Conservation (phyloP, 2,888 invertebrate genomes). For the Cephus nigrinus region DNA sequence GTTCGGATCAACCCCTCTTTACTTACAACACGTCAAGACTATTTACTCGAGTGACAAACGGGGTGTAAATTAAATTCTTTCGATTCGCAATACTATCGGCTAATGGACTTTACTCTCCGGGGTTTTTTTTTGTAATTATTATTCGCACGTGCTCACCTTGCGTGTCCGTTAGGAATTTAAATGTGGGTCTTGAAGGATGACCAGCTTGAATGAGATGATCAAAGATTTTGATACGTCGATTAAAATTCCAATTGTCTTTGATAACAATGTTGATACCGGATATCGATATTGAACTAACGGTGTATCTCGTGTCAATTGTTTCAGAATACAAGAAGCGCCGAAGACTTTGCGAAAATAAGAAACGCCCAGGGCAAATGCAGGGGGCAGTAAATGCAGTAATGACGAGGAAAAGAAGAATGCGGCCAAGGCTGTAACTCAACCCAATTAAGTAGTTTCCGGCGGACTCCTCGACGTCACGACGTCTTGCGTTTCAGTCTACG, state of each 20-base stretch:
- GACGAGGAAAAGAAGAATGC: not conserved
- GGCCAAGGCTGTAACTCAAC: not conserved
- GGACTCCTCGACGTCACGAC: not conserved
- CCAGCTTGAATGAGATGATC: not conserved
- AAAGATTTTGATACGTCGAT: not conserved
- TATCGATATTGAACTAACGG: not conserved
- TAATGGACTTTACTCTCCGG: not conserved
- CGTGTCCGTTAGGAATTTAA: not conserved
- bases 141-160: not conserved
- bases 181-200: not conserved
- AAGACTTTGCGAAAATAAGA: not conserved
- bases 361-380: not conserved
- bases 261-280: not conserved
- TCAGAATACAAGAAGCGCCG: not conserved
- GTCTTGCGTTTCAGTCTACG: not conserved
- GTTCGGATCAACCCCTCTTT: too few relatives aligned
- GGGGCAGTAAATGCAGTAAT: not conserved
- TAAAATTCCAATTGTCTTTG: not conserved
- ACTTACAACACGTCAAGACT: too few relatives aligned
- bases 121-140: not conserved
- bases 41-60: not conserved
- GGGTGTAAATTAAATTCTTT: not conserved
- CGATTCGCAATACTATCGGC: not conserved
- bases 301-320: not conserved
- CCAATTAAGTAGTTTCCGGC: conserved; percentile 4